phyloP scores from a whole-genome alignment of 2,113 vertebrate genomes.

The Amphilophus citrinellus region DNA sequence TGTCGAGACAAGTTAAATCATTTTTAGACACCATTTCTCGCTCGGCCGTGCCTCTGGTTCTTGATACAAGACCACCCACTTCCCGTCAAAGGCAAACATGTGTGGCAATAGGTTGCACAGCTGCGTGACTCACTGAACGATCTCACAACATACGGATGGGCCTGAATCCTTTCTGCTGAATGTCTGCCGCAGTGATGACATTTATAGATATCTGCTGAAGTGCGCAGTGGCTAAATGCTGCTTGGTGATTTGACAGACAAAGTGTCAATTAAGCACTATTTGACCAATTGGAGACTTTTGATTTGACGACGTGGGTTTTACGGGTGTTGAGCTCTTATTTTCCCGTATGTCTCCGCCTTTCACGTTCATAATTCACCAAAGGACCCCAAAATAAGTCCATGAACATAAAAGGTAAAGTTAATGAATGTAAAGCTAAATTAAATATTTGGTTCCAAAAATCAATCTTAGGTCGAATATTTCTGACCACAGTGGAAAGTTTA shows the following conservation, averaged over 20 bases:
- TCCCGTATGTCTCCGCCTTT: conserved; percentile 66
- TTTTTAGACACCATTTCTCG: neutral
- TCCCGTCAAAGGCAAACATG: conserved; percentile 50
- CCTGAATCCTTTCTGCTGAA: fast-evolving
- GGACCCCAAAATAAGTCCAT: too few relatives aligned
- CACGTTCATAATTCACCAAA: too few relatives aligned
- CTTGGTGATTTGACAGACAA: neutral
- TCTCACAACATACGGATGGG: neutral
- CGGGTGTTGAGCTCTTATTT: neutral
- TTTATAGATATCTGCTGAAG: neutral
- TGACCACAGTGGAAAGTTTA: too few relatives aligned
- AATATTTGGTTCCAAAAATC: too few relatives aligned
- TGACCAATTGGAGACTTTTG: neutral
- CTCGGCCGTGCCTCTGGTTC: neutral
- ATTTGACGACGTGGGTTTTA: too few relatives aligned
- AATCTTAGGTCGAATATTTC: too few relatives aligned
- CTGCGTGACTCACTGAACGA: neutral
- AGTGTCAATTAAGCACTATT: conserved; percentile 1
- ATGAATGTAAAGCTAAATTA: too few relatives aligned
- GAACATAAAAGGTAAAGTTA: too few relatives aligned
- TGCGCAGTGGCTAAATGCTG: fast-evolving
- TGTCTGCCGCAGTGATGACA: fast-evolving
- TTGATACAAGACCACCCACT: conserved; percentile 38
- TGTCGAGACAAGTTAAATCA: too few relatives aligned
- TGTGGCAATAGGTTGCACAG: conserved; percentile 1